These are phyloP conservation scores for Astreopora myriophthalma DNA, from an alignment of 64 coral and sea anemone genomes.

Conservation along the genomic window DNA sequence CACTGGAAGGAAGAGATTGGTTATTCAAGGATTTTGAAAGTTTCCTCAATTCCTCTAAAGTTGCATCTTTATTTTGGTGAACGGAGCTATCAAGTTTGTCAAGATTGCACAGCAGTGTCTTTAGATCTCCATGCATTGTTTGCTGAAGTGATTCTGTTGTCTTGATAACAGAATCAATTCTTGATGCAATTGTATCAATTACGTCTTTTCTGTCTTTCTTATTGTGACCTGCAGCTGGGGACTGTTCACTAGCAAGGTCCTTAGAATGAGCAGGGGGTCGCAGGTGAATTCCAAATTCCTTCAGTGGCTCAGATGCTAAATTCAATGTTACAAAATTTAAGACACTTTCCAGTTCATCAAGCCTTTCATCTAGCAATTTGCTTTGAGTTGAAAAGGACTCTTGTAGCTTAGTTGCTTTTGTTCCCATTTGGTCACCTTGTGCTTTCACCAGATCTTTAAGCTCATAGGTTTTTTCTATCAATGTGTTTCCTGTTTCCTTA, in stretches of 20 bases:
- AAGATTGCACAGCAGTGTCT: neutral
- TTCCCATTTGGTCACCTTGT: slow-evolving; percentile 40
- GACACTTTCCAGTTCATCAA: slow-evolving; percentile 35
- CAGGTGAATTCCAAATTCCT: slow-evolving; percentile 32
- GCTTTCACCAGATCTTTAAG: slow-evolving; percentile 20
- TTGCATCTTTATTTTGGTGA: neutral
- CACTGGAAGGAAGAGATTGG: neutral
- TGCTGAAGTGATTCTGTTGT: neutral
- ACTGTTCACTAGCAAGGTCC: neutral
- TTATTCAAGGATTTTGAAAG: neutral
- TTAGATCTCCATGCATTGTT: neutral
- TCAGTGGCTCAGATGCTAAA: neutral
- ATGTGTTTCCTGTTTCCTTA: slow-evolving; percentile 67
- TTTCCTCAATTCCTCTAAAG: neutral
- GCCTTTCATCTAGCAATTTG: slow-evolving; percentile 40
- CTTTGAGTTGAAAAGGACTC: slow-evolving; percentile 39
- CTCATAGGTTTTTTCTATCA: slow-evolving; percentile 78
- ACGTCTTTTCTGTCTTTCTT: neutral
- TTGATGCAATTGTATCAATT: neutral
- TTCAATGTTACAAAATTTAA: slow-evolving; percentile 58
- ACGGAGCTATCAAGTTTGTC: neutral
- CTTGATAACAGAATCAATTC: slow-evolving; percentile 7
- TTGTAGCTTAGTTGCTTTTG: slow-evolving; percentile 18
- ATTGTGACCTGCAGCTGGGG: neutral
- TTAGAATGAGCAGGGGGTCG: neutral